phyloP scores from a whole-genome alignment of 2,797 vertebrate genomes.

The Xerus rutilus region DNA sequence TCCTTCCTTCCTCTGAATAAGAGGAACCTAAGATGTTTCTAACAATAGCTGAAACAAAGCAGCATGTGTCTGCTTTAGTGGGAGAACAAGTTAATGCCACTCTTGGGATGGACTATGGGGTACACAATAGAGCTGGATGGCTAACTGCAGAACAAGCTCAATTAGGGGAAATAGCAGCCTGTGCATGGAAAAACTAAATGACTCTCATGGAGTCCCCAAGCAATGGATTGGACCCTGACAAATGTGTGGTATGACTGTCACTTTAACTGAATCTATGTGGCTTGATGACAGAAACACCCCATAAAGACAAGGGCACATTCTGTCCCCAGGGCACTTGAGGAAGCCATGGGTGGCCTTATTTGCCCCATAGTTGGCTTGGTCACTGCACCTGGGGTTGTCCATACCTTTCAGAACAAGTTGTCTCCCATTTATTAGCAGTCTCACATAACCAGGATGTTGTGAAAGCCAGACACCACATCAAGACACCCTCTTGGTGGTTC shows the following conservation, averaged over 20 bases:
- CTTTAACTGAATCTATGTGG: background rate
- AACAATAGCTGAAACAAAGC: background rate
- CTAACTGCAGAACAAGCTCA: background rate
- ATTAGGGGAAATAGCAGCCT: background rate
- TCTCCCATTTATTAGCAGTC: background rate
- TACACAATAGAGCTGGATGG: background rate
- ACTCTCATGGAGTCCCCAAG: background rate
- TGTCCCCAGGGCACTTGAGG: background rate
- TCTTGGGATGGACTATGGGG: background rate
- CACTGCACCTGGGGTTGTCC: background rate
- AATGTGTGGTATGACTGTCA: background rate
- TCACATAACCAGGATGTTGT: background rate
- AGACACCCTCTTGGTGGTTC: background rate
- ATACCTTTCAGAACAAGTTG: background rate
- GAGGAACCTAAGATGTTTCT: background rate
- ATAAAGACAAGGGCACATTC: background rate
- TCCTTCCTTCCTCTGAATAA: background rate
- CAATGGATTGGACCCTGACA: no score
- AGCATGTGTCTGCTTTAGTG: background rate
- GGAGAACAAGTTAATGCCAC: background rate
- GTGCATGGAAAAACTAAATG: background rate
- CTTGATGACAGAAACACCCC: background rate
- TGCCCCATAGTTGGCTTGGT: background rate
- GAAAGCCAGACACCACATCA: background rate
- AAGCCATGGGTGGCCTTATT: background rate